These are phyloP conservation scores for Allolobophora icterica DNA, from an alignment of 2,888 invertebrate species.

Conservation along the genomic window DNA sequence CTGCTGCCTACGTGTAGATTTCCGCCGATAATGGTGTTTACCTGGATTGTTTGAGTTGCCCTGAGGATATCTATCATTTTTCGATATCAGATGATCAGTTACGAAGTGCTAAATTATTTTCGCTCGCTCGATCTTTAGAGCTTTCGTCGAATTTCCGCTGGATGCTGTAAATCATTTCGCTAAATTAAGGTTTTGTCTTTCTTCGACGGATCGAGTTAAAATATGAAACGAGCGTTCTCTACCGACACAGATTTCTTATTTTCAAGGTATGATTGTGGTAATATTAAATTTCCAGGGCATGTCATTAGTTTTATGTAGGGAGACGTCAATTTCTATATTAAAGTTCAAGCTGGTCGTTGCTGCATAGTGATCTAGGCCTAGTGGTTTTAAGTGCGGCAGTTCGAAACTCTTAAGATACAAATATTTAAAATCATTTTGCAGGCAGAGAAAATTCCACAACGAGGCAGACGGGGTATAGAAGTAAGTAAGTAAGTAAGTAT, in stretches of 20 bases:
- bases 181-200: neutral
- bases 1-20: neutral
- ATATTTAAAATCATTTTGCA: too few species aligned
- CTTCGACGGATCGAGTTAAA: neutral
- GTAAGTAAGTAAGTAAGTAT: too few species aligned
- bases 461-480: too few species aligned
- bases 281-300: neutral
- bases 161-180: neutral
- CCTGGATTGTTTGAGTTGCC: constrained; percentile 14
- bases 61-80: neutral
- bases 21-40: neutral
- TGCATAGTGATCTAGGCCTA: too few species aligned
- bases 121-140: neutral
- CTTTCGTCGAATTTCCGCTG: neutral
- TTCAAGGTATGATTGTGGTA: neutral
- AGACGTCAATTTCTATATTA: neutral
- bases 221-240: neutral
- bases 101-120: neutral
- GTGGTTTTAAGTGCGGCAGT: too few species aligned
- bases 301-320: neutral
- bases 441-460: too few species aligned
- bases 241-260: neutral
- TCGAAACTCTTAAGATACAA: too few species aligned
- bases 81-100: neutral
- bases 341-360: too few species aligned